Base-by-base conservation (phyloP, 2,797 vertebrate genomes). In the Tinamus major region DNA sequence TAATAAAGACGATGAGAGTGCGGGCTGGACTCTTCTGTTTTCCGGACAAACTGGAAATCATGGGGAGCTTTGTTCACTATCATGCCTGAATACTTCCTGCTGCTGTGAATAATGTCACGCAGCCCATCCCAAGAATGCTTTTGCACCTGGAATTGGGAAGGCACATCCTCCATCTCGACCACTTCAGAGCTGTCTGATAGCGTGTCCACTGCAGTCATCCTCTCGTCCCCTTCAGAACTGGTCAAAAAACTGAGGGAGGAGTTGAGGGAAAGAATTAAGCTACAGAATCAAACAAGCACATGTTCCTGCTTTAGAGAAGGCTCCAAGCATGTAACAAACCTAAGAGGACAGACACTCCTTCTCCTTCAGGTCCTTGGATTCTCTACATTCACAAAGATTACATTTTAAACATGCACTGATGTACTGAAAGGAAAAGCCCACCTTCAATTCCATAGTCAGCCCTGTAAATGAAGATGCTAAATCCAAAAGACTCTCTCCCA, bases 1-100 rank as follows among this genome's bases (percentile, higher is more conserved):
- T 99, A 99, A 91, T 99, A 99, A 65, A 99, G 98, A 58, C 99
- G 98, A 76, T 99, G 99, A 5, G 99, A 99, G 94, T 99, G 99
- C 29, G 98, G 98, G 49, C 99, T 98, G 7, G 98, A 98, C 77
- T 99, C 99, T 21, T 99, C 99, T 0, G 98, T 98, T 96, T 99
- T 99, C 97, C 98, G 98, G 94, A 99, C 99, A 39, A 99, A 99
- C 97, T 99, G 99, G 97, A 99, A 99, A 97, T 99, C 99, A 24
- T 99, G 99, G 3, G 99, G 99, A 29, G 99, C 99, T 97, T 99
- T 99, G 98, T 98, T 99, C 90, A 99, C 98, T 8, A 99, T 98
- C 97, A 99, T 98, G 79, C 99, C 99, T 0, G 99, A 99, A 94
- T 99, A 99, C 97, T 99, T 99, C 96, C 99, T 98, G 98, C 99